Conservation (phyloP, 2,797 vertebrate genomes). For the Poecile montanus region DNA sequence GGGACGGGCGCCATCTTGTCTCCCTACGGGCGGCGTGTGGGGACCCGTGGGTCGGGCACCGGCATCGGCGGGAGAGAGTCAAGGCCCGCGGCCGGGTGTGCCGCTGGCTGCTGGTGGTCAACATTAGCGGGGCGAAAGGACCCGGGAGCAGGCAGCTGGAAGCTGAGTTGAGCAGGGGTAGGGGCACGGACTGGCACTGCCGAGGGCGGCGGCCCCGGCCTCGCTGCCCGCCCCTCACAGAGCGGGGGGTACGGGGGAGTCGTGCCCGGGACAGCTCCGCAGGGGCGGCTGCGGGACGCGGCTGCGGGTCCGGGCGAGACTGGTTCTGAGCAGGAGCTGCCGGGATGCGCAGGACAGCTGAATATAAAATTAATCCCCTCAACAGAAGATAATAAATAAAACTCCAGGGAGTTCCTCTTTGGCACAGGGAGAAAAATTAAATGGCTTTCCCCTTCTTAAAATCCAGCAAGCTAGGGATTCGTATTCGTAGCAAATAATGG, state of each 20-base stretch:
- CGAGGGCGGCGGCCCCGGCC: neutral
- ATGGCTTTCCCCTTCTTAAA: neutral
- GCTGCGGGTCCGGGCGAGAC: fast-evolving
- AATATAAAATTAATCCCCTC: neutral
- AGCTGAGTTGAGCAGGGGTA: neutral
- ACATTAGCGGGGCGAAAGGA: too few species aligned
- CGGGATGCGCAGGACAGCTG: neutral
- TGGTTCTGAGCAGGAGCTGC: neutral
- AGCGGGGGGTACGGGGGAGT: too few species aligned
- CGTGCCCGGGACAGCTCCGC: too few species aligned
- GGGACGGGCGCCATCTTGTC: constrained; percentile 27
- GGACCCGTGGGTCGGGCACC: fast-evolving
- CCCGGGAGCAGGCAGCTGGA: neutral
- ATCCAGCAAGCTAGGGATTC: neutral
- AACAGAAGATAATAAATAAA: neutral
- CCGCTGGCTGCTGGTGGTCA: neutral
- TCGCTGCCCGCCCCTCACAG: too few species aligned
- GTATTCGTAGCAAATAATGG: neutral
- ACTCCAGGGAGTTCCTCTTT: neutral
- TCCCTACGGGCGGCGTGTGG: fast-evolving
- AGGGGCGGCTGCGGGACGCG: fast-evolving
- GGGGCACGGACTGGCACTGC: neutral
- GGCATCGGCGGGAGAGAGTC: neutral
- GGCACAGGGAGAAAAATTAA: neutral
- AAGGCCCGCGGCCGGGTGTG: neutral